Percentiles rank a stretch among this genome's conserved stretches.
These are phyloP conservation scores for Marmota flaviventris DNA, from an alignment of 2,113 vertebrate species.

Conservation along the genomic window DNA sequence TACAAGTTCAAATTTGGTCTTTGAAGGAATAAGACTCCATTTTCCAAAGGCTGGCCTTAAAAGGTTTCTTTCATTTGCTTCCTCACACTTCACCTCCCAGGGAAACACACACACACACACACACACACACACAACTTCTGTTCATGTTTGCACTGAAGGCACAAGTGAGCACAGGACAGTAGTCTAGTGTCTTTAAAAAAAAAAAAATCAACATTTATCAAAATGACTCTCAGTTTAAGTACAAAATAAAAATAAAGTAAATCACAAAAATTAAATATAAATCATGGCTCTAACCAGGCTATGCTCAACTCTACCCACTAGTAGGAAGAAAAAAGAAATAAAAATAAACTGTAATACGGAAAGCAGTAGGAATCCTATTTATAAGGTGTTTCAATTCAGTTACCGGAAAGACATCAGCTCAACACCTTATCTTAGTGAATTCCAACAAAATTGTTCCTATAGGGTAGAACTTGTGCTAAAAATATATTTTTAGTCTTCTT, in stretches of 20 bases:
- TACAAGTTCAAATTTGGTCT: background rate
- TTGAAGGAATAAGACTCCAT: background rate
- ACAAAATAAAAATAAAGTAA: slow-evolving; percentile 47
- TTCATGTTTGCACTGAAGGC: background rate
- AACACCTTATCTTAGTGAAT: background rate
- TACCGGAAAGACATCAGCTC: background rate
- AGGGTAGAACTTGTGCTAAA: background rate
- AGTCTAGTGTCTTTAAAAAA: slow-evolving; percentile 26
- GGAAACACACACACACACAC: background rate
- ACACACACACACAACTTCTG: background rate
- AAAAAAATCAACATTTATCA: background rate
- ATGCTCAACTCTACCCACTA: background rate
- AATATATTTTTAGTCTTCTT: background rate
- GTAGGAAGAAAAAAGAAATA: background rate
- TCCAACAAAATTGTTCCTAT: background rate
- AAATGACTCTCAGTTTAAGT: slow-evolving; percentile 47
- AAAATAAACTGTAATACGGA: background rate
- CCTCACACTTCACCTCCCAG: too few relatives aligned
- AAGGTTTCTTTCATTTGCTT: slow-evolving; percentile 22
- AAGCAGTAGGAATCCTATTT: background rate
- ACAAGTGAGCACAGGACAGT: background rate
- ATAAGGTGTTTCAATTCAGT: background rate
- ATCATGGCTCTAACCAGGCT: background rate
- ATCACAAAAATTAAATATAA: slow-evolving; percentile 15
- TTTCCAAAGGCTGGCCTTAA: background rate